Evolutionary conservation across 2,113 vertebrate species (phyloP).

Genomic region (Actinemys pallida): DNA sequence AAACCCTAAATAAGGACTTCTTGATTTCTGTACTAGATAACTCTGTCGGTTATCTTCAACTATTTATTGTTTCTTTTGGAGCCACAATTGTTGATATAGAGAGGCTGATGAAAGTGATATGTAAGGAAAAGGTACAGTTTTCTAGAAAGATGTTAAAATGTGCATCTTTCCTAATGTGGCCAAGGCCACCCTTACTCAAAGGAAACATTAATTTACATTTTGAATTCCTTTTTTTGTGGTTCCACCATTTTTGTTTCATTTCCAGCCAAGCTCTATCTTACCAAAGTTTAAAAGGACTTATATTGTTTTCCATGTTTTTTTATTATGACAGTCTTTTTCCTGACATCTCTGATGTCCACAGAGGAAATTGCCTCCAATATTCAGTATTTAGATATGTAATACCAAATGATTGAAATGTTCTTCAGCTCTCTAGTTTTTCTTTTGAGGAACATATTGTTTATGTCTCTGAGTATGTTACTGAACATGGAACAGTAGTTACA

Average conservation of each 20-base stretch:
- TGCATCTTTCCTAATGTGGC: conserved; percentile 40
- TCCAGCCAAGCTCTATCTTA: neutral
- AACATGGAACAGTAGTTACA: neutral
- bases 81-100: neutral
- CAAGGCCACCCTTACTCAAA: conserved; percentile 16
- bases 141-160: neutral
- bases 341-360: neutral
- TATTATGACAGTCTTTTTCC: conserved; percentile 1
- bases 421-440: neutral
- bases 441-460: neutral
- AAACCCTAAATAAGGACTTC: neutral
- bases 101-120: neutral
- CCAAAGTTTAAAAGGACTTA: neutral
- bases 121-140: neutral
- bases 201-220: conserved; percentile 24
- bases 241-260: conserved; percentile 31
- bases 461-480: neutral
- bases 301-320: neutral
- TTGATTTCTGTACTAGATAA: neutral
- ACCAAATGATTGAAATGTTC: neutral
- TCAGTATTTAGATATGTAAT: neutral
- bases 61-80: neutral
- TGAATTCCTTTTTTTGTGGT: conserved; percentile 6
- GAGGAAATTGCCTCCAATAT: conserved; percentile 1
- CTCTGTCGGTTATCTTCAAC: neutral